Evolutionary conservation across 2,113 vertebrate species (phyloP), one percentile per base, ranked within the genome.

Genomic region (Rhinichthys klamathensis): DNA sequence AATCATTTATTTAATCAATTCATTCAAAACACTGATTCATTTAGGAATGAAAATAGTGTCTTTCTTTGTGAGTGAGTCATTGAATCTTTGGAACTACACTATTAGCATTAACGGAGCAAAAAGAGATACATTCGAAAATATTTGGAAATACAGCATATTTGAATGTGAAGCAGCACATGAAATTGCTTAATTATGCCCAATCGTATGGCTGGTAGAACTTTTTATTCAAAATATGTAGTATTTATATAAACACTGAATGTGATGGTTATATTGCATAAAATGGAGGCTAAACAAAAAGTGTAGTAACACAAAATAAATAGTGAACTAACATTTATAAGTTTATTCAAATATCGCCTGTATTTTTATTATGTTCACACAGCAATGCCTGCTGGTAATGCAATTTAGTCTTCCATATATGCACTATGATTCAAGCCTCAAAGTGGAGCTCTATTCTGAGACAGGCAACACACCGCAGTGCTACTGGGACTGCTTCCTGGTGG

Each of bases 401-500:
- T 80, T 87, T 58, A 44, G 67, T 72, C 70, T 75, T 82, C 77
- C 84, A 49, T 15, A 56, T 78, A 70, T 82, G 32, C 73, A 72
- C 25, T 86, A 46, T 23, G 41, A 49, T 75, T 49, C 4, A 69
- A 32, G 79, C 79, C 79, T 70, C 32, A 74, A 82, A 82, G 73
- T 41, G 16, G 61, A 41, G 10, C 70, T 41, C 70, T 74, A 82
- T 77, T 78, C 32, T 69, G 12, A 73, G 25, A 72, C 75, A 79
- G 25, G 70, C 41, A 86, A 60, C 13, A 54, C 13, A 54, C 73
- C 67, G 82, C 54, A 32, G 73, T 49, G 78, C 84, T 80, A 82
- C 46, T 78, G 83, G 83, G 76, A 87, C 87, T 46, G 41, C 41
- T 82, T 88, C 69, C 87, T 87, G 84, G 84, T 90, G 80, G 84